These are phyloP conservation scores for Sebastes schlegelii DNA, from an alignment of 2,113 vertebrate genomes.

Conservation along the genomic window DNA sequence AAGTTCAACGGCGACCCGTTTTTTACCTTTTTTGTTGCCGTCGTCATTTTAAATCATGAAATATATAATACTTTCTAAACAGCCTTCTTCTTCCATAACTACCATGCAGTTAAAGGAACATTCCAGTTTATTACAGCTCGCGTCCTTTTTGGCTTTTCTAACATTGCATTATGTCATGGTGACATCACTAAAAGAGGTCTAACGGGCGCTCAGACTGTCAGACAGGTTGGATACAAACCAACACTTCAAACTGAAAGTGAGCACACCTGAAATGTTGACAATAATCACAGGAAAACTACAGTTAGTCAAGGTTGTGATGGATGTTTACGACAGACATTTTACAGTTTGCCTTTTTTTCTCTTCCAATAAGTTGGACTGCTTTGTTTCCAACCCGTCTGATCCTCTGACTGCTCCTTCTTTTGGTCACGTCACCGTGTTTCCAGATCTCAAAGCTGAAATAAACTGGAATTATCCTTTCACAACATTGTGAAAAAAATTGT, in stretches of 20 bases:
- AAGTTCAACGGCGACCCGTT: not conserved
- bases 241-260: not conserved
- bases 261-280: not conserved
- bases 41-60: not conserved
- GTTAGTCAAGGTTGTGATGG: not conserved
- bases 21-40: not conserved
- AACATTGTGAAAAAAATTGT: not conserved
- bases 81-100: not conserved
- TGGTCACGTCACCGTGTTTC: not conserved
- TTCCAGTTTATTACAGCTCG: conserved; percentile 1
- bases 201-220: not conserved
- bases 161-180: not conserved
- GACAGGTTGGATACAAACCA: not conserved
- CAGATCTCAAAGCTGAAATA: not conserved
- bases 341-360: not conserved
- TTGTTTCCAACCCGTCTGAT: not conserved
- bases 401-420: not conserved
- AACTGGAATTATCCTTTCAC: not conserved
- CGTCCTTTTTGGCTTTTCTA: not conserved
- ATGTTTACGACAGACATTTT: not conserved
- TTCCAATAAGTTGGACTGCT: not conserved
- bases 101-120: conserved; percentile 1
- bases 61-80: not conserved
- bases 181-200: not conserved
- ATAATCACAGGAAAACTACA: not conserved